phyloP scores from a whole-genome alignment of 2,888 invertebrate genomes.

The Drosophila algonquin region DNA sequence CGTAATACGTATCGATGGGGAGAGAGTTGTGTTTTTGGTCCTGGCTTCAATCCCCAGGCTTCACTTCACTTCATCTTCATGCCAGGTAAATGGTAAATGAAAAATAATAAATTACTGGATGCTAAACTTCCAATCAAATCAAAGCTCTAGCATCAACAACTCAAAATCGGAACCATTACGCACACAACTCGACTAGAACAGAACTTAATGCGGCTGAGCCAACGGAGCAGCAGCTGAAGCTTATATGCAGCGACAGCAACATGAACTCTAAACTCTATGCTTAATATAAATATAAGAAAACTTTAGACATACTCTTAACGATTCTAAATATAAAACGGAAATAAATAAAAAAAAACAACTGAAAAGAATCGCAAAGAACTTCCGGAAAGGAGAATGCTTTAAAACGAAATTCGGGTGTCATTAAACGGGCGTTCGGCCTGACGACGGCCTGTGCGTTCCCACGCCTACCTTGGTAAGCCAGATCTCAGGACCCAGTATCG shows the following conservation, averaged over 20 bases:
- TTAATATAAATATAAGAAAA: slow-evolving; percentile 22
- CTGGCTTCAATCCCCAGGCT: slow-evolving; percentile 2
- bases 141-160: slow-evolving; percentile 13
- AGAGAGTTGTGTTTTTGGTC: background rate
- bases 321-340: slow-evolving; percentile 34
- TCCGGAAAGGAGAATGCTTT: slow-evolving; percentile 30
- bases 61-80: slow-evolving; percentile 14
- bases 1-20: background rate
- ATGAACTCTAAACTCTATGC: slow-evolving; percentile 24
- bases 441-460: background rate
- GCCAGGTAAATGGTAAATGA: slow-evolving; percentile 25
- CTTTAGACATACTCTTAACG: slow-evolving; percentile 38
- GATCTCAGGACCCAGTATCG: slow-evolving; percentile 92
- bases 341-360: slow-evolving; percentile 37
- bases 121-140: slow-evolving; percentile 30
- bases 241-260: slow-evolving; percentile 10
- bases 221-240: slow-evolving; percentile 26
- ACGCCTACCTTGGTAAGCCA: slow-evolving; percentile 91
- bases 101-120: background rate
- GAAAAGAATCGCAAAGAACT: slow-evolving; percentile 37
- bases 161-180: slow-evolving; percentile 29
- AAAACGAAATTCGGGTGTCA: slow-evolving; percentile 1
- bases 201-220: slow-evolving; percentile 27
- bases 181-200: slow-evolving; percentile 27
- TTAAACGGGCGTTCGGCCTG: background rate